Evolutionary conservation across 2,888 invertebrate species (phyloP).

Genomic region (Dione juno): DNA sequence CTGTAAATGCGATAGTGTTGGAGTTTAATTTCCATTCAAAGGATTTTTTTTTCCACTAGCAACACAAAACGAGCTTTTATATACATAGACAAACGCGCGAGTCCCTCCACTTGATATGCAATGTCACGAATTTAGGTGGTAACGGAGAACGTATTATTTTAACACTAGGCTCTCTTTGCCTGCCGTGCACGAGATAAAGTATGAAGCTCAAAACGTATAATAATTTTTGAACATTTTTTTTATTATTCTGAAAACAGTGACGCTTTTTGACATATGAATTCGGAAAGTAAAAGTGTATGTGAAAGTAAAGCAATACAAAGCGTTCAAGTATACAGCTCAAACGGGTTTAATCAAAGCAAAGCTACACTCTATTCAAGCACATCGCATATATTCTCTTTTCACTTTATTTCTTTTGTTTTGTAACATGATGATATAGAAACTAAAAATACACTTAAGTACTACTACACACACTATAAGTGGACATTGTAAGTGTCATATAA

Average conservation of each 20-base stretch:
- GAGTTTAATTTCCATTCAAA: no score
- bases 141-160: no score
- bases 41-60: no score
- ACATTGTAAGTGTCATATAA: not conserved
- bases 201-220: not conserved
- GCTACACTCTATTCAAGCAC: conserved; percentile 61
- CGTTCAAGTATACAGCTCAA: conserved; percentile 58
- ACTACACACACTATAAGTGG: not conserved
- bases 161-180: no score
- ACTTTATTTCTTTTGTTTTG: conserved; percentile 17
- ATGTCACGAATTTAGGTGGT: no score
- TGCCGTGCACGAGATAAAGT: no score
- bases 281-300: conserved; percentile 59
- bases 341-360: conserved; percentile 76
- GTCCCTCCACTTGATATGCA: no score
- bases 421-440: conserved; percentile 2
- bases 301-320: conserved; percentile 58
- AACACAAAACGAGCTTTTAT: no score
- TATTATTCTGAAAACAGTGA: conserved; percentile 58
- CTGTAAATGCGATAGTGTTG: no score
- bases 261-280: conserved; percentile 61
- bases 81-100: no score
- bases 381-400: conserved; percentile 14
- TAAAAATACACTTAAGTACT: conserved; percentile 5
- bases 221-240: conserved; percentile 39